Evolutionary conservation across 2,797 vertebrate genomes (phyloP).

Genomic region (Sebastes taczanowskii): DNA sequence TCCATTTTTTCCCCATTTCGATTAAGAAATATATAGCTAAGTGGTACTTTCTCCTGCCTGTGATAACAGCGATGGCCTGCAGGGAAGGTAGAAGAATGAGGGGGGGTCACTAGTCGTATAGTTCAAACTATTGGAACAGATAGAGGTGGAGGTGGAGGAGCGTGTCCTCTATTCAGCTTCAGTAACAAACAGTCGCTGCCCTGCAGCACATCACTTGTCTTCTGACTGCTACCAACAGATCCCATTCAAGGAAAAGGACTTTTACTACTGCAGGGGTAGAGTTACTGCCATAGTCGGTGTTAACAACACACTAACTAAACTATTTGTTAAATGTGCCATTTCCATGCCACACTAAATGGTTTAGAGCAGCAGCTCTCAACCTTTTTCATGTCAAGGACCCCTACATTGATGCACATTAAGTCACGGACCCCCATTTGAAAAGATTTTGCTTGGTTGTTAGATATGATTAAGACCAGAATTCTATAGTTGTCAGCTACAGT

Average conservation of each 20-base stretch:
- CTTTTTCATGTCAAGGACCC: no score
- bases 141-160: conserved; percentile 21
- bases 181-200: neutral
- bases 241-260: neutral
- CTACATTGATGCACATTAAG: no score
- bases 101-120: neutral
- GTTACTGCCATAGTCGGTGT: neutral
- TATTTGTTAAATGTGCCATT: no score
- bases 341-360: no score
- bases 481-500: no score
- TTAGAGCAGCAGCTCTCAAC: no score
- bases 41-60: neutral
- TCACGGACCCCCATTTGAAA: no score
- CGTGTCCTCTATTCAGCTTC: conserved; percentile 5
- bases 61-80: neutral
- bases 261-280: neutral
- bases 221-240: neutral
- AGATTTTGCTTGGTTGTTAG: no score
- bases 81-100: conserved; percentile 17
- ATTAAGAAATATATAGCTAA: conserved; percentile 20
- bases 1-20: conserved; percentile 17
- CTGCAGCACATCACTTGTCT: conserved; percentile 34
- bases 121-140: conserved; percentile 35
- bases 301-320: no score
- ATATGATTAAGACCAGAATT: no score